A percentile compares a stretch with the other conserved stretches of the same genome.
Conservation (phyloP, 2,888 invertebrate genomes). For the Busseola fusca region DNA sequence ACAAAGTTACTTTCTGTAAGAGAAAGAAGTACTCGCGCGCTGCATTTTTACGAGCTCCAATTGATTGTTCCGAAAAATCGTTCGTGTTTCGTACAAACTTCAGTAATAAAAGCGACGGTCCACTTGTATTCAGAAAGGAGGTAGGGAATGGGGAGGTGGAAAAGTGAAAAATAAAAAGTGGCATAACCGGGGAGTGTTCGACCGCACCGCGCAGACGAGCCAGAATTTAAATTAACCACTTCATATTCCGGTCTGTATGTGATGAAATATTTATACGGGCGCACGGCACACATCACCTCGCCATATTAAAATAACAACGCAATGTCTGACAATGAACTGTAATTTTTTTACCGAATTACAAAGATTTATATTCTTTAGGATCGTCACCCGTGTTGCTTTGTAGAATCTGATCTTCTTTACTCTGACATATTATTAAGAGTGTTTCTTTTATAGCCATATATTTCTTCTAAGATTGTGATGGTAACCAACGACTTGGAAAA, state of each 20-base stretch:
- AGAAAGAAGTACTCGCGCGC: constrained; percentile 35
- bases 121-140: constrained; percentile 69
- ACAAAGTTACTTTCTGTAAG: constrained; percentile 42
- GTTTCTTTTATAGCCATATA: background rate
- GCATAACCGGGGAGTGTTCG: constrained; percentile 66
- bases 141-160: constrained; percentile 46
- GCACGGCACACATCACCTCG: constrained; percentile 66
- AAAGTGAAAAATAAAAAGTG: constrained; percentile 69
- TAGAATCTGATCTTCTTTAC: background rate
- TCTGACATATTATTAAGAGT: background rate
- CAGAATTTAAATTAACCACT: constrained; percentile 85
- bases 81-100: constrained; percentile 64
- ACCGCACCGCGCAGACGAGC: constrained; percentile 69
- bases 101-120: constrained; percentile 67
- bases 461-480: background rate
- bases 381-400: background rate
- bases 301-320: constrained; percentile 69
- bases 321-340: constrained; percentile 58
- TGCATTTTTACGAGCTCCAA: constrained; percentile 60
- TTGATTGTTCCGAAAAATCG: constrained; percentile 63
- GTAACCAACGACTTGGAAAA: background rate
- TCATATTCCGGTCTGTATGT: constrained; percentile 78
- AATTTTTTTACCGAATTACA: constrained; percentile 58
- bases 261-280: constrained; percentile 80
- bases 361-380: constrained; percentile 44